Percentiles rank a stretch among this genome's conserved stretches.
phyloP scores from a whole-genome alignment of 2,888 invertebrate genomes.

The Trypoxylon attenuatum region DNA sequence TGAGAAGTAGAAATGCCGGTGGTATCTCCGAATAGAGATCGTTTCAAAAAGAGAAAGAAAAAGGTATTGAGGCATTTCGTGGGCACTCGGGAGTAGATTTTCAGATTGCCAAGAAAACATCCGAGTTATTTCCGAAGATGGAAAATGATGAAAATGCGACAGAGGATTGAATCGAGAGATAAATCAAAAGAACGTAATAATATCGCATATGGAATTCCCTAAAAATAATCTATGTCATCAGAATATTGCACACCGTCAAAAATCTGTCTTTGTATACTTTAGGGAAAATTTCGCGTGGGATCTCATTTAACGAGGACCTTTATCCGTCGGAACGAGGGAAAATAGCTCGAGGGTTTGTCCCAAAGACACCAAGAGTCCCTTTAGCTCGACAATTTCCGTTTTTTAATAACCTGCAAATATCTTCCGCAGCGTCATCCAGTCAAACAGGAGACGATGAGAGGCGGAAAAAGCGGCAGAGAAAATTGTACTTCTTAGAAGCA shows the following conservation, averaged over 20 bases:
- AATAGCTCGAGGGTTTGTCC: not conserved
- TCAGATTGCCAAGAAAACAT: not conserved
- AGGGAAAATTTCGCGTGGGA: not conserved
- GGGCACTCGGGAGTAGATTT: too few relatives aligned
- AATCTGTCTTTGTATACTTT: too few relatives aligned
- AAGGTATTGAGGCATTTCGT: too few relatives aligned
- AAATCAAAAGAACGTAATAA: not conserved
- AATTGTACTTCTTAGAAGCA: not conserved
- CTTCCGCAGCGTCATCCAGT: not conserved
- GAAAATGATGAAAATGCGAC: not conserved
- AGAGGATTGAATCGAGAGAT: not conserved
- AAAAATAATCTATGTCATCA: not conserved
- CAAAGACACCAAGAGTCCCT: constrained; percentile 1
- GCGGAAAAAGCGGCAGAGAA: not conserved
- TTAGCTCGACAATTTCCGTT: constrained; percentile 17
- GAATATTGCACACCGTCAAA: too few relatives aligned
- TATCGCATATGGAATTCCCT: not conserved
- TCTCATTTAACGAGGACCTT: not conserved
- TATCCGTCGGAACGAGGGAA: too few relatives aligned
- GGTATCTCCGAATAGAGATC: too few relatives aligned
- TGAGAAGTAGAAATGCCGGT: too few relatives aligned
- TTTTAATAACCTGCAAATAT: not conserved
- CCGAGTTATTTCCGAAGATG: not conserved
- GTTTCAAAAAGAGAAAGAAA: too few relatives aligned
- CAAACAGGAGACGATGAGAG: not conserved